phyloP scores from a whole-genome alignment of 2,113 vertebrate genomes.

The Osmerus mordax region DNA sequence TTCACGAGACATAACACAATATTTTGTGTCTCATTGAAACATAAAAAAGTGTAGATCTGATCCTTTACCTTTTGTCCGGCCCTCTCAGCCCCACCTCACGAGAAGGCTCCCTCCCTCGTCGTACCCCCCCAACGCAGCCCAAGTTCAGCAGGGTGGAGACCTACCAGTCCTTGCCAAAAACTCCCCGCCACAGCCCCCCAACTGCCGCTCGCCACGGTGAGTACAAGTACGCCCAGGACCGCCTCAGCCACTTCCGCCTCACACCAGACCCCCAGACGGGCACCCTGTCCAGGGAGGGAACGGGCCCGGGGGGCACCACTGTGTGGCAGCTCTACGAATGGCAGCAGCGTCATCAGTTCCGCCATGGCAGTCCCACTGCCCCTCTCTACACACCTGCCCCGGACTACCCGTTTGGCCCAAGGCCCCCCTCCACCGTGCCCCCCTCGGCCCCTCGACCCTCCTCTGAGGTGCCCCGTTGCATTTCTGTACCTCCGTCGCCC shows the following conservation, averaged over 20 bases:
- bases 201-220: slow-evolving; percentile 76
- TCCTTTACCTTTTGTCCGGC: neutral
- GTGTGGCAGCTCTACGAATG: slow-evolving; percentile 95
- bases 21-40: too few relatives aligned
- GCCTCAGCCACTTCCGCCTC: slow-evolving; percentile 89
- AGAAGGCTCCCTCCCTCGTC: slow-evolving; percentile 81
- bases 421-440: slow-evolving; percentile 77
- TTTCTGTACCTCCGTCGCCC: slow-evolving; percentile 83
- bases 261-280: neutral
- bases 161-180: slow-evolving; percentile 89
- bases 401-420: slow-evolving; percentile 74
- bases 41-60: neutral
- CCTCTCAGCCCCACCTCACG: slow-evolving; percentile 66
- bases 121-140: slow-evolving; percentile 74
- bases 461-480: slow-evolving; percentile 55
- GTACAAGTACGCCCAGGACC: slow-evolving; percentile 95
- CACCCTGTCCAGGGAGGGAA: slow-evolving; percentile 75
- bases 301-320: slow-evolving; percentile 67
- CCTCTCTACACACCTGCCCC: slow-evolving; percentile 80
- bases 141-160: slow-evolving; percentile 69
- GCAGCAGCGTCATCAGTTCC: slow-evolving; percentile 94
- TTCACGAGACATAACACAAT: too few relatives aligned
- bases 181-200: slow-evolving; percentile 76
- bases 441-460: slow-evolving; percentile 35
- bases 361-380: slow-evolving; percentile 90